Conservation (phyloP, 2,113 vertebrate species). For the Gymnobelideus leadbeateri region DNA sequence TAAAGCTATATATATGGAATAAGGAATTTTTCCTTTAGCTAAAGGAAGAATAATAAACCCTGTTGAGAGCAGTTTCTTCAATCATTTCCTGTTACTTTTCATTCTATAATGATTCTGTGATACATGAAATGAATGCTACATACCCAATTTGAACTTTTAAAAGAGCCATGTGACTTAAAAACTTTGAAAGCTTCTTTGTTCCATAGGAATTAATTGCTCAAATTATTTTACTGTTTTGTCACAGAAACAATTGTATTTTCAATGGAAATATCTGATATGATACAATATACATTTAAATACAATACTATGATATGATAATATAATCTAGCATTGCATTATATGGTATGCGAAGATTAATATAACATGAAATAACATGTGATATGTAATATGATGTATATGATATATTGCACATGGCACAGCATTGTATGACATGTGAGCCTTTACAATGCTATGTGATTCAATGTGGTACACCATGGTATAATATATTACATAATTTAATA, state of each 20-base stretch:
- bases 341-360: too few relatives aligned
- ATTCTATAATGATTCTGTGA: slow-evolving; percentile 65
- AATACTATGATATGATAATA: too few relatives aligned
- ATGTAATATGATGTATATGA: too few relatives aligned
- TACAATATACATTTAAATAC: too few relatives aligned
- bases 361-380: too few relatives aligned
- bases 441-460: too few relatives aligned
- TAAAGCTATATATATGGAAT: slow-evolving; percentile 42
- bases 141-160: slow-evolving; percentile 74
- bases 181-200: slow-evolving; percentile 46
- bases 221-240: slow-evolving; percentile 26
- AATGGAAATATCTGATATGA: slow-evolving; percentile 3
- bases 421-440: too few relatives aligned
- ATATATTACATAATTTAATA: too few relatives aligned
- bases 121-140: slow-evolving; percentile 68
- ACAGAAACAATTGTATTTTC: slow-evolving; percentile 64
- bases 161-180: slow-evolving; percentile 52
- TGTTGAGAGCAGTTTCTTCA: slow-evolving; percentile 67
- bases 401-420: too few relatives aligned
- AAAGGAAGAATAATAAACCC: slow-evolving; percentile 53
- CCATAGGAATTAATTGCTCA: slow-evolving; percentile 30
- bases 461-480: too few relatives aligned
- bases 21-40: slow-evolving; percentile 69
- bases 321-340: too few relatives aligned
- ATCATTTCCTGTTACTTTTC: slow-evolving; percentile 68